phyloP scores from a whole-genome alignment of 2,113 vertebrate genomes.

The Dicaeum eximium region DNA sequence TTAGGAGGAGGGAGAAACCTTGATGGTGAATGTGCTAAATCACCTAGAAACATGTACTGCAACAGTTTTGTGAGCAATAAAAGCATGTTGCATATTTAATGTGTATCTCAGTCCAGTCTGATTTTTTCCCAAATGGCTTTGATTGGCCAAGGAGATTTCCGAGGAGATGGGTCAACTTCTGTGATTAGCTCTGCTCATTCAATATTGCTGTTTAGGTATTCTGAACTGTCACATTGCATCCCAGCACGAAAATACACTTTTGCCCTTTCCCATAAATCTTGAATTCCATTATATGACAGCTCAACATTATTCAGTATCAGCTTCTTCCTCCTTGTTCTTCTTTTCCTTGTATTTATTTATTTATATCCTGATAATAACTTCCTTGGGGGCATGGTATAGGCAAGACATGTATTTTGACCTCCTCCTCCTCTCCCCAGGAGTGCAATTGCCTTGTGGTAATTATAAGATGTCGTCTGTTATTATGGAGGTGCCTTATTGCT shows the following conservation, averaged over 20 bases:
- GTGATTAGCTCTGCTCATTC: conserved; percentile 44
- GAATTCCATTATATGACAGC: conserved; percentile 52
- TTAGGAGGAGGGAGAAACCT: neutral
- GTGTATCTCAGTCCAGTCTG: neutral
- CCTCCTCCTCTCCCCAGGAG: conserved; percentile 65
- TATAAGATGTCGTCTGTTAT: conserved; percentile 71
- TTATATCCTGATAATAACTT: conserved; percentile 68
- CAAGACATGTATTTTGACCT: conserved; percentile 63
- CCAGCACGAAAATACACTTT: conserved; percentile 58
- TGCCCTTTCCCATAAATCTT: conserved; percentile 66
- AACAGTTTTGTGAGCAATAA: neutral
- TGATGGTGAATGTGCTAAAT: neutral
- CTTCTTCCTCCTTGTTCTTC: conserved; percentile 1
- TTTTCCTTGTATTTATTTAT: conserved; percentile 50
- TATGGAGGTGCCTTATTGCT: conserved; percentile 73
- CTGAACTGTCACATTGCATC: conserved; percentile 48
- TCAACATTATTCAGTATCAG: conserved; percentile 48
- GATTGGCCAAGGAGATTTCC: conserved; percentile 11
- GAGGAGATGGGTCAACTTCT: conserved; percentile 21
- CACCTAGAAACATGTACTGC: neutral
- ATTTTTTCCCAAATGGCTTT: conserved; percentile 27
- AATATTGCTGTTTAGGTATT: conserved; percentile 63
- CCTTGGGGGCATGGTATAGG: conserved; percentile 66
- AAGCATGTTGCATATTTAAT: neutral
- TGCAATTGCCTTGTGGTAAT: conserved; percentile 70